Evolutionary conservation across 2,113 vertebrate genomes (phyloP).

Genomic region (Hiodon alosoides): DNA sequence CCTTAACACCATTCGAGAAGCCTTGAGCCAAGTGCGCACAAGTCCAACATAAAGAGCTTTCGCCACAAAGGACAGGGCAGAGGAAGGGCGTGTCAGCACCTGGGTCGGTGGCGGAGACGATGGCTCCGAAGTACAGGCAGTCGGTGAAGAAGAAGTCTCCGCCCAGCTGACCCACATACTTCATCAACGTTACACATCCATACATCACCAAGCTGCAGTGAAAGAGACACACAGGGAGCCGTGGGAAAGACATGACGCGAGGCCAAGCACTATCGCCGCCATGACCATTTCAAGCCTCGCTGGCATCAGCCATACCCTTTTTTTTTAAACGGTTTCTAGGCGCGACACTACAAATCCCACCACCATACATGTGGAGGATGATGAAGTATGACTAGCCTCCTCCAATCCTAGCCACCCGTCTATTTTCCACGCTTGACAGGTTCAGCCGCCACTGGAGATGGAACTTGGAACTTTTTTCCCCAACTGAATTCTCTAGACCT

Average conservation of each 20-base stretch:
- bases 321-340: too few relatives aligned
- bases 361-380: too few relatives aligned
- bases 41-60: not conserved
- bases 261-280: not conserved
- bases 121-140: conserved; percentile 91
- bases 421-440: too few relatives aligned
- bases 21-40: too few relatives aligned
- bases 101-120: conserved; percentile 94
- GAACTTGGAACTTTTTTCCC: too few relatives aligned
- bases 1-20: too few relatives aligned
- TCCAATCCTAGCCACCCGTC: too few relatives aligned
- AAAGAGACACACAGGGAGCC: conserved; percentile 14
- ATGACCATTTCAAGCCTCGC: not conserved
- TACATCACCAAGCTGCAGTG: conserved; percentile 79
- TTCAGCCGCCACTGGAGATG: too few relatives aligned
- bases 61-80: not conserved
- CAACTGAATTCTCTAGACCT: too few relatives aligned
- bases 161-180: conserved; percentile 77
- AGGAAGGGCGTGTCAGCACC: conserved; percentile 51
- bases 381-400: too few relatives aligned
- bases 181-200: conserved; percentile 87
- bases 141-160: conserved; percentile 95
- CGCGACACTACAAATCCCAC: too few relatives aligned
- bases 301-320: too few relatives aligned
- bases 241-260: not conserved